A percentile compares a stretch with the other conserved stretches of the same genome.
These are phyloP conservation scores for Paralinhomoeus sp. DNA, from an alignment of 2,888 invertebrate genomes.

Conservation along the genomic window DNA sequence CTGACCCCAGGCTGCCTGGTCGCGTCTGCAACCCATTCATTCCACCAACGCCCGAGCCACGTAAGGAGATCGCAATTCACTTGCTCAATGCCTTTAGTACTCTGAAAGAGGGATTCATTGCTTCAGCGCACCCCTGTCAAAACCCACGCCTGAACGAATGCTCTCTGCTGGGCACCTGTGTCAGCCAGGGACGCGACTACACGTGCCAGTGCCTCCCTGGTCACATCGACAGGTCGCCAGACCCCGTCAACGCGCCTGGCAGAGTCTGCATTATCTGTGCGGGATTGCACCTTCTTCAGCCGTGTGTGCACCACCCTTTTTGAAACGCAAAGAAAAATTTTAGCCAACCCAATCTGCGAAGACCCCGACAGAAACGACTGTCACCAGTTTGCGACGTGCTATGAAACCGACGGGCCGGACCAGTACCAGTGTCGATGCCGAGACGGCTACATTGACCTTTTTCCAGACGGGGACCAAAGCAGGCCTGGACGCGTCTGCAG, in stretches of 20 bases:
- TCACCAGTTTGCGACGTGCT: constrained; percentile 20
- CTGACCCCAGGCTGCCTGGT: constrained; percentile 13
- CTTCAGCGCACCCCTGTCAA: constrained; percentile 20
- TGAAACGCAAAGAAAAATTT: no score
- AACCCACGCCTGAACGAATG: constrained; percentile 22
- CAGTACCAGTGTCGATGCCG: constrained; percentile 62
- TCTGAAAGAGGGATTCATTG: no score
- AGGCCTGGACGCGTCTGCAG: constrained; percentile 19
- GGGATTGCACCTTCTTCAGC: no score
- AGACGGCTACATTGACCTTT: constrained; percentile 47
- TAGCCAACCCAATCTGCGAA: constrained; percentile 12
- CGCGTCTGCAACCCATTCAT: constrained; percentile 20
- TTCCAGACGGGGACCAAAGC: constrained; percentile 13
- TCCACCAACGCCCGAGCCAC: constrained; percentile 11
- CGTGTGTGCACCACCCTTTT: no score
- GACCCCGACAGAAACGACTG: constrained; percentile 22
- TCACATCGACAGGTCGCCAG: constrained; percentile 19
- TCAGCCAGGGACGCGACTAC: constrained; percentile 17
- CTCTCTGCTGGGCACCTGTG: constrained; percentile 18
- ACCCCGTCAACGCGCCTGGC: constrained; percentile 13
- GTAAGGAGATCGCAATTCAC: neutral
- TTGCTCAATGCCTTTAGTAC: no score
- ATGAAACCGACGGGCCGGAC: constrained; percentile 9
- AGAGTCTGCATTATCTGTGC: constrained; percentile 3
- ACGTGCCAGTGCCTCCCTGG: constrained; percentile 22